Evolutionary conservation across 2,888 invertebrate genomes (phyloP).

Genomic region (Patella pellucida): DNA sequence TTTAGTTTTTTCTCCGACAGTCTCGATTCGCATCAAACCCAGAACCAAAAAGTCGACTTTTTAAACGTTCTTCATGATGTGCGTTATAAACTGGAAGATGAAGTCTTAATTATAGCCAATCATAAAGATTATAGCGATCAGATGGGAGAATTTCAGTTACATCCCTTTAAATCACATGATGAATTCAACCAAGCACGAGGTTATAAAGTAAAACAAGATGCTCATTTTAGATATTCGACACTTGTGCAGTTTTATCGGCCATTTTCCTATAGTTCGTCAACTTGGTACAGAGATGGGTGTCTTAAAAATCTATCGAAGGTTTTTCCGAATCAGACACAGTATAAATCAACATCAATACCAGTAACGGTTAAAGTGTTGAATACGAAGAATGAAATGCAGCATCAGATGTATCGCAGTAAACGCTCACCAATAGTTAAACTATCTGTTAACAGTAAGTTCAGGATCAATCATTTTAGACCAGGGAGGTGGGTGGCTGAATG

Average conservation of each 20-base stretch:
- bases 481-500: too few relatives aligned
- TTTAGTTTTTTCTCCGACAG: slow-evolving; percentile 26
- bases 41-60: slow-evolving; percentile 31
- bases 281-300: slow-evolving; percentile 54
- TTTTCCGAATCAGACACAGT: slow-evolving; percentile 45
- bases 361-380: slow-evolving; percentile 41
- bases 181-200: slow-evolving; percentile 40
- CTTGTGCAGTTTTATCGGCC: slow-evolving; percentile 62
- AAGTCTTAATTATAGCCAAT: slow-evolving; percentile 61
- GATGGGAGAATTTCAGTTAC: slow-evolving; percentile 43
- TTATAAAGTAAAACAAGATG: slow-evolving; percentile 27
- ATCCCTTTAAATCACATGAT: slow-evolving; percentile 46
- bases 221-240: slow-evolving; percentile 33
- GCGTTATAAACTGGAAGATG: slow-evolving; percentile 42
- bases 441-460: slow-evolving; percentile 55
- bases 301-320: slow-evolving; percentile 51
- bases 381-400: slow-evolving; percentile 36
- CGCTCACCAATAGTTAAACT: slow-evolving; percentile 58
- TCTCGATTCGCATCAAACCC: slow-evolving; percentile 31
- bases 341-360: slow-evolving; percentile 39
- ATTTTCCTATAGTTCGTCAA: slow-evolving; percentile 57
- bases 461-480: too few relatives aligned
- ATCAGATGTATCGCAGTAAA: slow-evolving; percentile 50
- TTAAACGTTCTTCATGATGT: slow-evolving; percentile 38
- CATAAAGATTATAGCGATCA: slow-evolving; percentile 34